These are phyloP conservation scores for Sula dactylatra DNA, from an alignment of 2,113 vertebrate genomes.

Conservation along the genomic window DNA sequence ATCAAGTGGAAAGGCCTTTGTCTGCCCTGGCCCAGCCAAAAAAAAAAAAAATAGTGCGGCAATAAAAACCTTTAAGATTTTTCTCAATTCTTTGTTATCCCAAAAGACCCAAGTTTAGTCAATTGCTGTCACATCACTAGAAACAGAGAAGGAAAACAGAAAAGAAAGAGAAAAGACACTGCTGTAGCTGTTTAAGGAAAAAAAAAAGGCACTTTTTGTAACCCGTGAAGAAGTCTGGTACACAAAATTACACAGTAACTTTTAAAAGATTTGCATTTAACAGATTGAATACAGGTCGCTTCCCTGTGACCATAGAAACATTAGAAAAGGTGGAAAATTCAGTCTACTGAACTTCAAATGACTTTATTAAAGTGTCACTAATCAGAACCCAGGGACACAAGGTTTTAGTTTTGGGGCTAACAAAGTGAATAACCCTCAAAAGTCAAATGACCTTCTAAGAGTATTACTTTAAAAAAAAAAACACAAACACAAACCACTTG, in stretches of 20 bases:
- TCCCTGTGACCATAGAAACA: constrained; percentile 95
- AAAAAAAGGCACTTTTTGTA: constrained; percentile 65
- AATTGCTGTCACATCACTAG: constrained; percentile 85
- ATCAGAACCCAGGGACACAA: constrained; percentile 92
- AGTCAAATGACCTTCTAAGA: constrained; percentile 75
- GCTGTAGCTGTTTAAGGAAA: constrained; percentile 59
- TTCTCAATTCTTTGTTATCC: constrained; percentile 87
- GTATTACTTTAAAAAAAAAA: constrained; percentile 35
- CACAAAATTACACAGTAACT: constrained; percentile 86
- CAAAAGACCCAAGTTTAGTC: constrained; percentile 81
- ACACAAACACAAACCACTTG: constrained; percentile 17
- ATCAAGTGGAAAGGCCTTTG: constrained; percentile 89
- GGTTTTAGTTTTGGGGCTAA: constrained; percentile 88
- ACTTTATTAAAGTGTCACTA: constrained; percentile 99
- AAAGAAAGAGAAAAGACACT: constrained; percentile 47
- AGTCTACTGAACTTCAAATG: constrained; percentile 96
- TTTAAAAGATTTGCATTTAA: constrained; percentile 95
- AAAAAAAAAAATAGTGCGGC: constrained; percentile 62
- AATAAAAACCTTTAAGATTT: constrained; percentile 81
- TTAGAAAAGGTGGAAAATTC: constrained; percentile 96
- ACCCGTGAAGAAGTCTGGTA: constrained; percentile 79
- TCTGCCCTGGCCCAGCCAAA: constrained; percentile 75
- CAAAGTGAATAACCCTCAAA: constrained; percentile 80
- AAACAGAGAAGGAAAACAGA: constrained; percentile 61
- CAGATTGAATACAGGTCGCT: constrained; percentile 91